Evolutionary conservation across 2,113 vertebrate genomes (phyloP).

Genomic region (Brachionichthys hirsutus): DNA sequence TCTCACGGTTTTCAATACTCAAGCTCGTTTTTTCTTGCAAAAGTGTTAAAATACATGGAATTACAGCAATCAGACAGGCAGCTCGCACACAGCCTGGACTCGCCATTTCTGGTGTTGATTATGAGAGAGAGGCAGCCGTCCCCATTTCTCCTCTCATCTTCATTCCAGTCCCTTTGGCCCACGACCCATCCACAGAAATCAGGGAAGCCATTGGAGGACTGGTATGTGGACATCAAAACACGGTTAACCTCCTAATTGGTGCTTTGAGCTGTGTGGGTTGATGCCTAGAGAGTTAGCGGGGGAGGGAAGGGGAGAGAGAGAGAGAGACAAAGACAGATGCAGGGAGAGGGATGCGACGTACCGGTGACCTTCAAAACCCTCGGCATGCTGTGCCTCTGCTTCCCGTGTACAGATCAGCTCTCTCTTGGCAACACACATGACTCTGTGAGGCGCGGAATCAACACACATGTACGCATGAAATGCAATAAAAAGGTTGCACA

Average conservation of each 20-base stretch:
- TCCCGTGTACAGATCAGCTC: conserved; percentile 47
- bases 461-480: conserved; percentile 3
- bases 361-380: conserved; percentile 75
- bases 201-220: conserved; percentile 32
- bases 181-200: conserved; percentile 27
- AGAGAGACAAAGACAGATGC: conserved; percentile 1
- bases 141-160: conserved; percentile 22
- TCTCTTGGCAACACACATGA: conserved; percentile 25
- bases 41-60: conserved; percentile 8
- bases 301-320: conserved; percentile 6
- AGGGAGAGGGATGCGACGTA: conserved; percentile 36
- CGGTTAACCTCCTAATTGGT: conserved; percentile 67
- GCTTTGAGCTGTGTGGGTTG: conserved; percentile 59
- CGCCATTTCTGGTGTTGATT: conserved; percentile 43
- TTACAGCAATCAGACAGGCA: conserved; percentile 15
- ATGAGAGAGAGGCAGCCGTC: conserved; percentile 46
- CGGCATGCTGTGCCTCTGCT: conserved; percentile 48
- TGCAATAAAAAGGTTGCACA: conserved; percentile 22
- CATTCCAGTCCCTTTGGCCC: conserved; percentile 22
- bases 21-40: neutral
- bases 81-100: conserved; percentile 4
- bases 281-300: conserved; percentile 30
- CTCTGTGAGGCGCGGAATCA: conserved; percentile 11
- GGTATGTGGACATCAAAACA: conserved; percentile 60
- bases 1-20: too few relatives aligned